Base-by-base conservation (phyloP, 2,113 vertebrate genomes). In the Lagopus muta region DNA sequence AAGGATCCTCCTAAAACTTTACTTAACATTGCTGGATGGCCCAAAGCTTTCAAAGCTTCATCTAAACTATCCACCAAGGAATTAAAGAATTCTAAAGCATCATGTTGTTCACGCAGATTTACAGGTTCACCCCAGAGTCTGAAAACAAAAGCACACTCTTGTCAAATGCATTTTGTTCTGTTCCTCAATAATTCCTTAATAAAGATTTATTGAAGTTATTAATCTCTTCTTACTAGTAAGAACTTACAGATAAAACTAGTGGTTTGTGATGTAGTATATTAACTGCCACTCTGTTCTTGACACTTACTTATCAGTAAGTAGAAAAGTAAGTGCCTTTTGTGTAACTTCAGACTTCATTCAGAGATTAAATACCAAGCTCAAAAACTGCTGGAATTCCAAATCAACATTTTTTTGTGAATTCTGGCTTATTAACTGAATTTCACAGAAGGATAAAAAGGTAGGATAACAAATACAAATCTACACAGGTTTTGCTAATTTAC, bases 71-170 rank as follows among this genome's bases (percentile, higher is more conserved):
- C 99, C 96, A 99, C 99, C 96, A 99, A 97, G 3, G 99, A 99
- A 97, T 99, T 99, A 97, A 99, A 99, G 97, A 99, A 99, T 96
- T 99, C 99, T 97, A 99, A 98, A 89, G 99, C 99, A 93, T 99
- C 99, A 11, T 99, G 99, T 90, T 99, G 99, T 94, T 99, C 99
- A 94, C 99, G 97, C 20, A 99, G 98, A 96, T 99, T 99, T 89
- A 99, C 99, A 77, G 99, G 99, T 91, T 99, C 99, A 95, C 99
- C 99, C 99, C 99, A 99, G 95, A 99, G 98, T 97, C 99, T 99
- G 94, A 93, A 94, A 97, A 88, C 42, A 66, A 76, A 97, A 97
- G 55, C 38, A 94, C 21, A 94, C 21, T 92, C 34, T 42, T 71
- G 52, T 84, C 28, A 95, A 72, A 40, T 32, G 43, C 45, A 48